These are phyloP conservation scores for Mustela lutreola DNA, from an alignment of 2,113 vertebrate genomes.

Conservation along the genomic window DNA sequence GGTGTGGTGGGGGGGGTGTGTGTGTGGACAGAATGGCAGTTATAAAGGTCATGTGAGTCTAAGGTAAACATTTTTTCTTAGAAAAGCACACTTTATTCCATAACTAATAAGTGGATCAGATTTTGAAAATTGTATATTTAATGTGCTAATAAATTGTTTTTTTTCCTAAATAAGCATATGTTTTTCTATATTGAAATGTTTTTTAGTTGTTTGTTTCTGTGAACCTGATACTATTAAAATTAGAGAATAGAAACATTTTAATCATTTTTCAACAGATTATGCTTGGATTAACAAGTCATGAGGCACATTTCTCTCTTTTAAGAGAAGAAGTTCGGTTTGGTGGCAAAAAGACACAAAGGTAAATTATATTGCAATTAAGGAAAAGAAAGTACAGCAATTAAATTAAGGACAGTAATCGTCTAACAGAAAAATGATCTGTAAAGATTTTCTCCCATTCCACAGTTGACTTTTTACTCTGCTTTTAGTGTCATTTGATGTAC, in stretches of 20 bases:
- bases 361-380: constrained; percentile 59
- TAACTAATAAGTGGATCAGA: neutral
- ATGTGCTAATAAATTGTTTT: constrained; percentile 14
- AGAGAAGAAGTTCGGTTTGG: constrained; percentile 99
- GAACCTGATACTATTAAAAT: constrained; percentile 7
- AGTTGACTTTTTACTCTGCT: neutral
- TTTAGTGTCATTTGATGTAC: neutral
- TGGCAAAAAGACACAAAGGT: constrained; percentile 98
- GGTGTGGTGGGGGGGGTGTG: too few relatives aligned
- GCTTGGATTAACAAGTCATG: constrained; percentile 98
- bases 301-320: constrained; percentile 97
- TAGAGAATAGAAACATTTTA: constrained; percentile 53
- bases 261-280: constrained; percentile 93
- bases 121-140: constrained; percentile 59
- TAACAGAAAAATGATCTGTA: neutral
- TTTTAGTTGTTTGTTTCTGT: constrained; percentile 58
- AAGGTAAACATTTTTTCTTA: neutral
- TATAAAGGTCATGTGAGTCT: neutral
- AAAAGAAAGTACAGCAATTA: neutral
- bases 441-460: neutral
- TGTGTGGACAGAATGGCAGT: neutral
- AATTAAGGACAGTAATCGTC: neutral
- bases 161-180: neutral
- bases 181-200: constrained; percentile 26
- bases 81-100: neutral